Percentiles rank a stretch among this genome's conserved stretches.
Conservation (phyloP, 1,140 invertebrate species). For the Ruditapes philippinarum region DNA sequence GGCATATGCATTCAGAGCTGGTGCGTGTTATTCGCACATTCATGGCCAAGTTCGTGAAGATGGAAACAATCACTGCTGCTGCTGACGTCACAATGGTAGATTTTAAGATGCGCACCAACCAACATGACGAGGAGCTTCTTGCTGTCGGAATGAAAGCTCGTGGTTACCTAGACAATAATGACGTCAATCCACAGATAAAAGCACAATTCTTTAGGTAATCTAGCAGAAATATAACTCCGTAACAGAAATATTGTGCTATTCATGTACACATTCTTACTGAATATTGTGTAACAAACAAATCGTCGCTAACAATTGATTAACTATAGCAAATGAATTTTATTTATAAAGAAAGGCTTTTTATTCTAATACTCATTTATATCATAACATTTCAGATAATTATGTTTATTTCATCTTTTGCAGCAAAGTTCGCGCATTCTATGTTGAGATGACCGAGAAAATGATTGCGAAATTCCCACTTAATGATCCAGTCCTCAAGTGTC, state of each 20-base stretch:
- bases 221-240: no score
- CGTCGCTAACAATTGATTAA: no score
- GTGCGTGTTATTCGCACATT: constrained; percentile 1
- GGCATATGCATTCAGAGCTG: constrained; percentile 22
- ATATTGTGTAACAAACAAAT: no score
- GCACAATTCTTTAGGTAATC: constrained; percentile 35
- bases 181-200: neutral
- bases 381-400: no score
- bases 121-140: constrained; percentile 37
- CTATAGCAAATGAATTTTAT: no score
- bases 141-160: constrained; percentile 31
- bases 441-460: neutral
- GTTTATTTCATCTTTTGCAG: no score
- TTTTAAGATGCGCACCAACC: neutral
- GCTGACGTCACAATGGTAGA: neutral
- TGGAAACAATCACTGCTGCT: neutral
- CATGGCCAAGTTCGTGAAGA: constrained; percentile 40
- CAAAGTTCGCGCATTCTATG: neutral
- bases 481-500: neutral
- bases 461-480: no score
- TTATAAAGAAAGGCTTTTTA: no score
- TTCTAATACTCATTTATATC: no score
- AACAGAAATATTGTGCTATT: no score
- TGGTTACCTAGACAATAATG: neutral
- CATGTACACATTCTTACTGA: no score